Base-by-base conservation (phyloP, 2,888 invertebrate species). In the Ormyrus labotus region DNA sequence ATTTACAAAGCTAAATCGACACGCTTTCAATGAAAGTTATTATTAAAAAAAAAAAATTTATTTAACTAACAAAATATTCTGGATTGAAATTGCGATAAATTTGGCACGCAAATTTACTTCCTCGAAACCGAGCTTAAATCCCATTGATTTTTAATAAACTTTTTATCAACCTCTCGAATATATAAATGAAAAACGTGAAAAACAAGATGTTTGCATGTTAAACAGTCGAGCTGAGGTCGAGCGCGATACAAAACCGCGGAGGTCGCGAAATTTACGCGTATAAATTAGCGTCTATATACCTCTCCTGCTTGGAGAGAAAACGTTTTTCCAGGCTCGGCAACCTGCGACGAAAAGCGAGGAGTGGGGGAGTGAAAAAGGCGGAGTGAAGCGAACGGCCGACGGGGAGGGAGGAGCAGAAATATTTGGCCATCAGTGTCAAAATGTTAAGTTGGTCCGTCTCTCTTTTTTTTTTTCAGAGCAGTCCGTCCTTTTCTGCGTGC, bases 211-310 rank as follows among this genome's bases (percentile, higher is more conserved):
- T 19, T n/a, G 45, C 3, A 13, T 19, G 76, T 51, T 60, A 13
- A 72, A 19, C 9, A 10, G 13, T 51, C 60, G 70, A 47, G 50
- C 19, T 45, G 75, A 74, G 74, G 75, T 61, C 60, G 45, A n/a
- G 13, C 51, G 34, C 51, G 60, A 65, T 55, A 47, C 45, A 6
- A 3, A 6, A 34, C 5, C 61, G 19, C 61, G 57, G 50, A 77
- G 57, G 70, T 64, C 69, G 63, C 45, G 9, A 78, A 78, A 70
- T 78, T 71, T 78, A 70, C 71, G 65, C 63, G 58, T 78, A 71
- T 78, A 78, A 78, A 78, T 78, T 78, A 77, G 64, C 34, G 57
- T 50, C 53, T 61, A 61, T 55, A 61, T 63, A 77, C 64, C 51
- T 68, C 19, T 10, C 48, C 55, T 48, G 60, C 48, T 19, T 55